Evolutionary conservation across 2,797 vertebrate species (phyloP), one percentile per base, ranked within the genome.

Genomic region (Cryptoprocta ferox): DNA sequence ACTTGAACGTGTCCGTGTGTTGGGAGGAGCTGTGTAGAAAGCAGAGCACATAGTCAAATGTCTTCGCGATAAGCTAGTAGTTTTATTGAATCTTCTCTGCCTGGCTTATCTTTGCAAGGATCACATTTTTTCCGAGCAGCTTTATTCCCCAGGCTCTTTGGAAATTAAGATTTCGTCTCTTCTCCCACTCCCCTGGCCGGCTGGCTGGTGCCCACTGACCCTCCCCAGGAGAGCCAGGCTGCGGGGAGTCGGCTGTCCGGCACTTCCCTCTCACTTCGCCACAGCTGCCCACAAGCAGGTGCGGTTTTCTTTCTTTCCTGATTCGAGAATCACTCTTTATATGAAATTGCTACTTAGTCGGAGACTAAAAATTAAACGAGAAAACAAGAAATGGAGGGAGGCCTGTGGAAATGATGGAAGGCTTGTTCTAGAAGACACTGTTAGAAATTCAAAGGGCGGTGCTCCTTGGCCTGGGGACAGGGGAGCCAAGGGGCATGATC

Each of bases 101-200:
- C 73, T 3, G 6, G 66, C 75, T 96, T 94, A 84, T 87, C 92
- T 94, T 68, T 35, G 76, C 48, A 85, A 85, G 42, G 45, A 91
- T 83, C 93, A n/a, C 37, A 11, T 48, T 94, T 91, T 65, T 63
- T 71, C 91, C 59, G 50, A 71, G 76, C 16, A 71, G 73, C 76
- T 76, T 70, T 19, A 50, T 92, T 92, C 65, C 45, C 84, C 6
- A 3, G 63, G 11, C 42, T 59, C 76, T 95, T 61, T 14, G 35
- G 70, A 78, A 83, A 92, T 35, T 14, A 70, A 21, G 66, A 30
- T 80, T 59, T 93, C 61, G 24, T 48, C 78, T 81, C 30, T 61
- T 26, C 70, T 63, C 14, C 30, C 28, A 28, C 48, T 89, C 32
- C 48, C 42, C 5, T 30, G 28, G 61, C 80, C 12, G 45, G 32